A percentile compares a stretch with the other conserved stretches of the same genome.
phyloP scores from a whole-genome alignment of 1,140 invertebrate genomes.

The Eciton burchellii region DNA sequence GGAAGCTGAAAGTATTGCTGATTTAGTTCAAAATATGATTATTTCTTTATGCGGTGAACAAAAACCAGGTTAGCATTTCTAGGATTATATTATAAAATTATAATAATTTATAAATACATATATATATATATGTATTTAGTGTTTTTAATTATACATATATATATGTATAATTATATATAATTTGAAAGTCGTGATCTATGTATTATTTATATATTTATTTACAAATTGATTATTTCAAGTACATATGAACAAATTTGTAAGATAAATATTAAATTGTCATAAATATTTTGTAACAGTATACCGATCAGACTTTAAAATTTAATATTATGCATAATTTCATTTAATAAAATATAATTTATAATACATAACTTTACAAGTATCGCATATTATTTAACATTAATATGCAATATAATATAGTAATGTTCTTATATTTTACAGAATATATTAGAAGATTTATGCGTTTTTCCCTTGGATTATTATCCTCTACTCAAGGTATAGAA shows the following conservation, averaged over 20 bases:
- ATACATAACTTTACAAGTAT: background rate
- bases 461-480: conserved; percentile 80
- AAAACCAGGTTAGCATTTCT: conserved; percentile 79
- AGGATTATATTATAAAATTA: background rate
- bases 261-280: background rate
- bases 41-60: conserved; percentile 82
- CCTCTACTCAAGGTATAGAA: conserved; percentile 80
- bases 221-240: conserved; percentile 17
- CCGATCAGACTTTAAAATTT: background rate
- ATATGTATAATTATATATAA: no score
- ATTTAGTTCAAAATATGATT: conserved; percentile 83
- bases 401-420: background rate
- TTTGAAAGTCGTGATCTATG: conserved; percentile 10
- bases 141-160: conserved; percentile 56
- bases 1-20: conserved; percentile 81
- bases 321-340: background rate
- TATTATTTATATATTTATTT: background rate
- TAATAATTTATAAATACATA: conserved; percentile 5
- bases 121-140: no score
- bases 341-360: background rate
- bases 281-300: background rate
- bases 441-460: conserved; percentile 78
- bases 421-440: conserved; percentile 70
- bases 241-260: background rate
- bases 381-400: background rate